A percentile compares a stretch with the other conserved stretches of the same genome.
These are phyloP conservation scores for Eupithecia dodoneata DNA, from an alignment of 2,888 invertebrate species.

Conservation along the genomic window DNA sequence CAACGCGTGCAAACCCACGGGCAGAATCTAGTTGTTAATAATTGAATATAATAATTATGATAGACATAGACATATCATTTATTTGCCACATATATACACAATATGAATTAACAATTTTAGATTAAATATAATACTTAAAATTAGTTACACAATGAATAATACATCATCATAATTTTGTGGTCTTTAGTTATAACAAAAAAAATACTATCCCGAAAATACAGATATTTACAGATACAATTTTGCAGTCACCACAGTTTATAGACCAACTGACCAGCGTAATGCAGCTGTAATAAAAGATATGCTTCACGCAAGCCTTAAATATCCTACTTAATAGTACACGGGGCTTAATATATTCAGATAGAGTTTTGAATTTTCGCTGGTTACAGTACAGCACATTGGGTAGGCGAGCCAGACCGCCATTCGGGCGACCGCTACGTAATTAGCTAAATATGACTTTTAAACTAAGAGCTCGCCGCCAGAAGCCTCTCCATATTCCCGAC, in stretches of 20 bases:
- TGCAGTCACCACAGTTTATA: conserved; percentile 42
- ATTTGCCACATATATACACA: no score
- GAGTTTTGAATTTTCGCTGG: conserved; percentile 52
- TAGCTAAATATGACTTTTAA: conserved; percentile 80
- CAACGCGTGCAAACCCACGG: no score
- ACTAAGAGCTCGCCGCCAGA: conserved; percentile 67
- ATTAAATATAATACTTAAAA: no score
- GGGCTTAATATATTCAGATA: conserved; percentile 60
- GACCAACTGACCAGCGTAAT: conserved; percentile 44
- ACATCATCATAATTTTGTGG: background rate
- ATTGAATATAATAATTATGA: no score
- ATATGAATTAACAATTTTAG: no score
- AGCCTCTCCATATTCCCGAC: conserved; percentile 59
- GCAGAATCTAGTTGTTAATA: no score
- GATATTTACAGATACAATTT: conserved; percentile 17
- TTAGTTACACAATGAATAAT: no score
- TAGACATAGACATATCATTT: no score
- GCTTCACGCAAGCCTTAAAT: conserved; percentile 47
- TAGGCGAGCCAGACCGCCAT: conserved; percentile 52
- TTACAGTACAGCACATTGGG: conserved; percentile 48
- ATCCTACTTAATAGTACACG: conserved; percentile 50
- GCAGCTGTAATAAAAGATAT: conserved; percentile 49
- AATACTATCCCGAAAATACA: background rate
- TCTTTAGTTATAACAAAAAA: background rate
- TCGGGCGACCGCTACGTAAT: conserved; percentile 67